These are phyloP conservation scores for Calameuta idolon DNA, from an alignment of 2,888 invertebrate species.

Conservation along the genomic window DNA sequence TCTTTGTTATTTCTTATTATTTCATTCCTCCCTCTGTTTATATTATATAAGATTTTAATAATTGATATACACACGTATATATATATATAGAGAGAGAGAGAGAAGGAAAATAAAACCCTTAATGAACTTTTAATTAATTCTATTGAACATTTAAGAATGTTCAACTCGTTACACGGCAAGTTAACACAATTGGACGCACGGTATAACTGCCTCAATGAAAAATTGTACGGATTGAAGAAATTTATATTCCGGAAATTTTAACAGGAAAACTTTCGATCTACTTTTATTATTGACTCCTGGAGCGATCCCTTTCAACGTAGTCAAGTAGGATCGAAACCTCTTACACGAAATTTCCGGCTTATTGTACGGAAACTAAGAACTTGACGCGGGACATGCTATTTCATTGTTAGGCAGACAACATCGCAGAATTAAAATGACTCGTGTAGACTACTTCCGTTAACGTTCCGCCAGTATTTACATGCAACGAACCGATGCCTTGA, in stretches of 20 bases:
- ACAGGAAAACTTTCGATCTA: background rate
- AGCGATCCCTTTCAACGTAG: background rate
- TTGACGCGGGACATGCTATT: background rate
- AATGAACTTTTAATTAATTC: too few species aligned
- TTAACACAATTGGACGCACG: background rate
- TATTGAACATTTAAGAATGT: too few species aligned
- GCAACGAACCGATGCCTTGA: background rate
- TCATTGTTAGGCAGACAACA: background rate
- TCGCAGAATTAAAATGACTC: background rate
- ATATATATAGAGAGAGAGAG: too few species aligned
- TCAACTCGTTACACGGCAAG: too few species aligned
- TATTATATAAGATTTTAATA: too few species aligned
- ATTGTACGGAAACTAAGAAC: background rate
- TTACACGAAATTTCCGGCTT: background rate
- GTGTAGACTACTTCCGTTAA: background rate
- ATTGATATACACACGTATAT: too few species aligned
- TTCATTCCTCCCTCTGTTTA: background rate
- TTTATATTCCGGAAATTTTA: background rate
- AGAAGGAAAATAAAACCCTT: too few species aligned
- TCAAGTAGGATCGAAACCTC: background rate
- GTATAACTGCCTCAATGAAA: background rate
- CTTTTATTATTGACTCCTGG: background rate
- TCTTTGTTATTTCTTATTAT: background rate
- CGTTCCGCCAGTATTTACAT: background rate
- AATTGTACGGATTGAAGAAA: background rate